Percentiles rank a stretch among this genome's conserved stretches.
Conservation (phyloP, 2,797 vertebrate species). For the Astyanax mexicanus region DNA sequence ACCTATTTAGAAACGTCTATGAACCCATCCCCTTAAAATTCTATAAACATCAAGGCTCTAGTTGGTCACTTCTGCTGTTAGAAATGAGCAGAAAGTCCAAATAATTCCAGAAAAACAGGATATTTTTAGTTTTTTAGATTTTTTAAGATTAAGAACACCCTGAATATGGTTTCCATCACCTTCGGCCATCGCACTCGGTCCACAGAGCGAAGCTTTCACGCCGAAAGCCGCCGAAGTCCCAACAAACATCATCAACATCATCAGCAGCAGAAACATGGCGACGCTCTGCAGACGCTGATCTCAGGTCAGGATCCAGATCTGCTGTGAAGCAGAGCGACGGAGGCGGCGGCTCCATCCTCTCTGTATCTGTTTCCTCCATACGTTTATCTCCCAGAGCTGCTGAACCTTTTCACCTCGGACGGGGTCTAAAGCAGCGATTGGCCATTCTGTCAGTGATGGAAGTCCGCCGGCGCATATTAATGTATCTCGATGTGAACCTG, state of each 20-base stretch:
- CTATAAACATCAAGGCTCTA: constrained; percentile 52
- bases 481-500: constrained; percentile 99
- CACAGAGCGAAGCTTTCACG: not conserved
- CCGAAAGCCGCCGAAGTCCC: not conserved
- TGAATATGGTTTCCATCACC: constrained; percentile 47
- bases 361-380: not conserved
- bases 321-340: not conserved
- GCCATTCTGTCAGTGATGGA: not conserved
- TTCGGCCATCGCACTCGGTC: not conserved
- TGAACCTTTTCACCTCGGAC: not conserved
- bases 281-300: no score
- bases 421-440: not conserved
- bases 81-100: constrained; percentile 38
- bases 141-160: constrained; percentile 57
- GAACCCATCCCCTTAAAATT: constrained; percentile 34
- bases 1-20: not conserved
- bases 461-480: constrained; percentile 68
- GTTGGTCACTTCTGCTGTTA: constrained; percentile 48
- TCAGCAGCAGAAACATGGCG: no score
- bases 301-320: not conserved
- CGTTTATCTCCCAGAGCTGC: not conserved
- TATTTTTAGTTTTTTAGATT: not conserved
- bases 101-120: constrained; percentile 31
- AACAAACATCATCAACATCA: not conserved
- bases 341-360: not conserved